Evolutionary conservation across 2,888 invertebrate genomes (phyloP), one percentile per base, ranked within the genome.

Genomic region (Drosophila dives): DNA sequence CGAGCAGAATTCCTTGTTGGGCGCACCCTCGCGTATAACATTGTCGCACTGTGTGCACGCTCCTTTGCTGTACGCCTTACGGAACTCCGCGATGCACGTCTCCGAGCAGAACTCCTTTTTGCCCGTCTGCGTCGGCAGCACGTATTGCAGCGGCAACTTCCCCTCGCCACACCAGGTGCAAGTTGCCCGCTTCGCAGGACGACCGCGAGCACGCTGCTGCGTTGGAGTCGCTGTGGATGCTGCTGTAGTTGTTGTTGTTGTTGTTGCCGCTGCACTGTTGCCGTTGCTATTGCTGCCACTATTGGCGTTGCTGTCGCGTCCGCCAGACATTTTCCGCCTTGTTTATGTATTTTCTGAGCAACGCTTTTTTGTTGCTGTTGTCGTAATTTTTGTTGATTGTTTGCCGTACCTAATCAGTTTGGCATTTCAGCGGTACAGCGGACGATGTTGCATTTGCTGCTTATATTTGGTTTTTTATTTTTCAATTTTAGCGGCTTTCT

Each of bases 21-120:
- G 97, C 70, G 96, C 94, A 87, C 94, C 95, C 56, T 96, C 96
- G 3, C 92, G 89, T 83, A 98, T 97, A 73, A 97, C 97, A 93
- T 96, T 97, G 93, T 97, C 97, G 93, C 98, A 98, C 91, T 96
- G 95, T 73, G 96, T 94, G 92, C 98, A 98, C 55, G 97, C 96
- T 66, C 97, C 97, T 94, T 97, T 97, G 87, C 96, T 95, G 88
- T 97, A 97, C 1, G 97, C 97, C 92, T 97, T 97, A 61, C 98
- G 95, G 92, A 97, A 98, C 93, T 97, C 97, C 1, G 96, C 95
- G 54, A 98, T 94, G 93, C 98, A 98, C 36, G 96, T 96, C 93
- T 97, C 97, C 0, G 98, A 97, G 93, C 98, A 98, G 93, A 98
- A 98, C 91, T 98, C 98, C 91, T 97, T 98, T 91, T 97, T 98